Base-by-base conservation (phyloP, 2,888 invertebrate species). In the Acrobasis repandana region DNA sequence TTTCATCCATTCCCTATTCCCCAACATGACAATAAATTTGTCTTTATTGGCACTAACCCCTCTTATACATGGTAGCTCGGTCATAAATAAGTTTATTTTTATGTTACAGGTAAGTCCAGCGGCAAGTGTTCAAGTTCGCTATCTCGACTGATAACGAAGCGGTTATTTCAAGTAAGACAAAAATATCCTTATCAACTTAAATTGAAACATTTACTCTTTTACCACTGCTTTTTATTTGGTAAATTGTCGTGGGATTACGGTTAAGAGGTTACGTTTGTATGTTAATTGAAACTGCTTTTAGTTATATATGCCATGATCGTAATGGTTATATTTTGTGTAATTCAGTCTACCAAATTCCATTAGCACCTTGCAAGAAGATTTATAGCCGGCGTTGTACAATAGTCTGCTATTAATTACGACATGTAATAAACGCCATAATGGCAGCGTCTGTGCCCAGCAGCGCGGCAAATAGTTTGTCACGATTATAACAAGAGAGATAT, bases 391-490 rank as follows among this genome's bases (percentile, higher is more conserved):
- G 65, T 69, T 64, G 69, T 72, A 75, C 49, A 48, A 36, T 28
- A 34, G 36, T n/a, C 16, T 49, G 36, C 49, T 14, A 58, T 77
- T 77, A 78, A 78, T 80, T 72, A 76, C 67, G 69, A 70, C 70
- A 71, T 73, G 71, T 77, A 59, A 81, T 74, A 73, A 74, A 70
- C 67, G 69, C 67, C 67, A 65, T 74, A 74, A 80, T 80, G 76
- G 79, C 74, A 76, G 74, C 65, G 73, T 72, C 63, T 70, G 75
- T 70, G 79, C 75, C 77, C 77, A 81, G 74, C 79, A 72, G 75
- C 74, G 79, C 81, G 76, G 77, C 77, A 82, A 85, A 84, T 79
- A 78, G 80, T 83, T 82, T 85, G 85, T 85, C 82, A 79, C 78
- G 79, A 83, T 80, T 76, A 78, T 79, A 81, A 78, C 74, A 67